phyloP scores from a whole-genome alignment of 2,797 vertebrate genomes.

The Crocidura indochinensis region DNA sequence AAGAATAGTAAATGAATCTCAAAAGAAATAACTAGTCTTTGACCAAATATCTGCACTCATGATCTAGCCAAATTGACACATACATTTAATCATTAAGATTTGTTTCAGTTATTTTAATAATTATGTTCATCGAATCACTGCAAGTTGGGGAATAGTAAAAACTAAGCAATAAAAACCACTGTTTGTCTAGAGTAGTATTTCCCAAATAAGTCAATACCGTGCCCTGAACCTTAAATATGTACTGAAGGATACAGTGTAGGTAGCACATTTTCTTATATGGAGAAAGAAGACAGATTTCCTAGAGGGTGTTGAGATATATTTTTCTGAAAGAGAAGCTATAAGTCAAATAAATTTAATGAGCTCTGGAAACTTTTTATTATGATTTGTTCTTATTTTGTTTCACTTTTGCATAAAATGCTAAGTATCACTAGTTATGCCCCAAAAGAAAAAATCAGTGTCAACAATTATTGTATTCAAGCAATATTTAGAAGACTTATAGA shows the following conservation, averaged over 20 bases:
- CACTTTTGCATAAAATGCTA: not conserved
- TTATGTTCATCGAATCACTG: not conserved
- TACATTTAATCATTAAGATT: not conserved
- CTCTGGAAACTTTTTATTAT: not conserved
- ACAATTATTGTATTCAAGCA: conserved; percentile 1
- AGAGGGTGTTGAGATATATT: no score
- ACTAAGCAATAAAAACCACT: not conserved
- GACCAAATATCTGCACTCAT: not conserved
- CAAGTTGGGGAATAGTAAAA: conserved; percentile 19
- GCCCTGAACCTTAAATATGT: no score
- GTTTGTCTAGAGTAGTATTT: not conserved
- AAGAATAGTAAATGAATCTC: not conserved
- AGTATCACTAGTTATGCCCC: not conserved
- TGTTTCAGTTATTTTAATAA: conserved; percentile 23
- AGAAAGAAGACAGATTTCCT: no score
- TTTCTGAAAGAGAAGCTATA: no score
- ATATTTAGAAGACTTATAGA: not conserved
- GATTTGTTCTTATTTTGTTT: not conserved
- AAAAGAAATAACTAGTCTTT: conserved; percentile 16
- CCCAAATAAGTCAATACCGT: no score
- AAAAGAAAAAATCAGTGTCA: not conserved
- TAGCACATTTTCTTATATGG: no score
- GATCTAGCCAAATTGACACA: not conserved
- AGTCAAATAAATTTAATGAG: no score
- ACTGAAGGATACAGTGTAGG: no score